Conservation (phyloP, 2,113 vertebrate genomes). For the Bufo bufo region DNA sequence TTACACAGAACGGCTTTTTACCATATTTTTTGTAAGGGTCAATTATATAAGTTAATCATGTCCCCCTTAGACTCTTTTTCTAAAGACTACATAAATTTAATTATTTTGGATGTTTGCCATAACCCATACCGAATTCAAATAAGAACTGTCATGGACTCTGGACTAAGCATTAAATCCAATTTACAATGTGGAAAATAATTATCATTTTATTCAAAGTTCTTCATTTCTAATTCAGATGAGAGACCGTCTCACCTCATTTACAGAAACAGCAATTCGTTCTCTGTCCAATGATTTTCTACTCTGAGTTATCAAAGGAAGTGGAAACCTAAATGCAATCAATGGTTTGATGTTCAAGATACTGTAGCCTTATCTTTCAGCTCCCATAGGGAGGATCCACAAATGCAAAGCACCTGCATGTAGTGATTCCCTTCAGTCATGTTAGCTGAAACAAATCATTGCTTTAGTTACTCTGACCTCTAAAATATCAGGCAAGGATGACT, state of each 20-base stretch:
- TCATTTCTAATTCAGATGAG: constrained; percentile 2
- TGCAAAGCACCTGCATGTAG: constrained; percentile 37
- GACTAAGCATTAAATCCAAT: background rate
- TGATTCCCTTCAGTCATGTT: constrained; percentile 22
- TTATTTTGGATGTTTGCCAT: too few relatives aligned
- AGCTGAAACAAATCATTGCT: constrained; percentile 12
- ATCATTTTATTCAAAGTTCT: constrained; percentile 10
- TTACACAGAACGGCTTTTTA: too few relatives aligned
- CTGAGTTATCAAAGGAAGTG: background rate
- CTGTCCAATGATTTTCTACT: background rate
- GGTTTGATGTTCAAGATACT: constrained; percentile 1
- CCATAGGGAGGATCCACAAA: background rate
- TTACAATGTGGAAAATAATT: background rate
- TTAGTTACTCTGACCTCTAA: constrained; percentile 42
- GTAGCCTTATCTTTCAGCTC: background rate
- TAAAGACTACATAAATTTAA: too few relatives aligned
- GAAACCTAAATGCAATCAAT: constrained; percentile 9
- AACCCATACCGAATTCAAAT: background rate
- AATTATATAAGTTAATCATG: too few relatives aligned
- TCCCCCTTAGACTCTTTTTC: too few relatives aligned
- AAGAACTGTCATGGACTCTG: background rate
- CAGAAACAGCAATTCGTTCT: constrained; percentile 3
- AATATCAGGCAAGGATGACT: background rate
- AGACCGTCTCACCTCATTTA: background rate
- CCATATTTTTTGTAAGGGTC: too few relatives aligned